These are phyloP conservation scores for Motacilla alba DNA, from an alignment of 2,113 vertebrate genomes.

Conservation along the genomic window DNA sequence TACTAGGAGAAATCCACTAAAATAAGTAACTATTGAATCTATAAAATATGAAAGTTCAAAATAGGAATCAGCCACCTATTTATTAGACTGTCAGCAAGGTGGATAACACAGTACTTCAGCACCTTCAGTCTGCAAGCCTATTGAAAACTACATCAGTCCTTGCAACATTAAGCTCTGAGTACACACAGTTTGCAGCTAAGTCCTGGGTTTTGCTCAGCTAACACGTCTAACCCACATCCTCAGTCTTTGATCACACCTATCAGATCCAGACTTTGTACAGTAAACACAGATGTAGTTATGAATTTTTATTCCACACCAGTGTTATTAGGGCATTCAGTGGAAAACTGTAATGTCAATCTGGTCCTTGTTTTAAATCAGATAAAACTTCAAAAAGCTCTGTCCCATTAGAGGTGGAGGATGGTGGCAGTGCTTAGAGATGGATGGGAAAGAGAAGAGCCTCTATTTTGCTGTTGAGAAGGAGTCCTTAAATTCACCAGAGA, in stretches of 20 bases:
- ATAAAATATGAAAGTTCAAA: not conserved
- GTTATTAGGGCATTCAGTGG: not conserved
- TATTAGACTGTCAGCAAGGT: not conserved
- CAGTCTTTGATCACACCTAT: not conserved
- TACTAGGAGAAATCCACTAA: not conserved
- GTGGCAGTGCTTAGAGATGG: not conserved
- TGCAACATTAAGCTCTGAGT: not conserved
- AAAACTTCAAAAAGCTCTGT: not conserved
- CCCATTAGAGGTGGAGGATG: not conserved
- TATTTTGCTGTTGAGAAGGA: not conserved
- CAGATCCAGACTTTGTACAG: not conserved
- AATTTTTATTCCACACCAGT: not conserved
- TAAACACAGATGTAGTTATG: not conserved
- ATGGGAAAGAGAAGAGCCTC: not conserved
- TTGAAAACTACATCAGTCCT: not conserved
- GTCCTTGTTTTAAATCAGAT: not conserved
- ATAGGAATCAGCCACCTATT: not conserved
- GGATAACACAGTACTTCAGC: not conserved
- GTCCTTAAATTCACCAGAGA: not conserved
- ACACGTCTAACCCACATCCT: not conserved
- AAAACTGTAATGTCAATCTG: not conserved
- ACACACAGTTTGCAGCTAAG: not conserved
- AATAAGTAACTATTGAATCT: not conserved
- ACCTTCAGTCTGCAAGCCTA: not conserved
- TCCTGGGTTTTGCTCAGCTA: not conserved